Percentiles rank a stretch among this genome's conserved stretches.
phyloP scores from a whole-genome alignment of 2,888 invertebrate species.

The Baronia brevicornis region DNA sequence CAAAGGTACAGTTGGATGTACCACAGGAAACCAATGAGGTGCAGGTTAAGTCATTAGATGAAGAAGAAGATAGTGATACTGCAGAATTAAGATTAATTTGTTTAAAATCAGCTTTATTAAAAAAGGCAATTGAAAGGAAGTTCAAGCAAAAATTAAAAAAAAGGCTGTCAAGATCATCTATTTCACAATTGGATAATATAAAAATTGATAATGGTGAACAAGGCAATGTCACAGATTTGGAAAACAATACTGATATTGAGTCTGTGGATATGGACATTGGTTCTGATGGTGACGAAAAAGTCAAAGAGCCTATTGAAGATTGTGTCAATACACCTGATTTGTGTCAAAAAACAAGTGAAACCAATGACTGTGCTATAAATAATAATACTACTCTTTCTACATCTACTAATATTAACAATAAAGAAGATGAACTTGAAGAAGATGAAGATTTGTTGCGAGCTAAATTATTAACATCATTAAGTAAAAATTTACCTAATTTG shows the following conservation, averaged over 20 bases:
- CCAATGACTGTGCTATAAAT: constrained; percentile 18
- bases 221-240: constrained; percentile 26
- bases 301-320: constrained; percentile 34
- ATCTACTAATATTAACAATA: constrained; percentile 5
- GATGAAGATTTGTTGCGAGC: constrained; percentile 78
- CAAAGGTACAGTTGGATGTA: constrained; percentile 31
- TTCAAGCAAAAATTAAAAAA: constrained; percentile 57
- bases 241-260: constrained; percentile 65
- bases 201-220: constrained; percentile 28
- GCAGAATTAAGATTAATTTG: constrained; percentile 78
- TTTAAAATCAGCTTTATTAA: constrained; percentile 79
- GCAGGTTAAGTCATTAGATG: constrained; percentile 35
- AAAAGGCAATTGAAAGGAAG: constrained; percentile 78
- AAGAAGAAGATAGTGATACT: constrained; percentile 77
- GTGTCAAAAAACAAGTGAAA: constrained; percentile 15
- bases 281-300: constrained; percentile 58
- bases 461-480: constrained; percentile 74
- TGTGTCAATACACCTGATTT: too few species aligned
- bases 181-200: constrained; percentile 43
- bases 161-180: constrained; percentile 47
- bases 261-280: constrained; percentile 72
- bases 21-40: constrained; percentile 17
- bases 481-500: constrained; percentile 70
- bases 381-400: constrained; percentile 1
- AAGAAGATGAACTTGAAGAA: constrained; percentile 67